phyloP scores from a whole-genome alignment of 2,888 invertebrate species.

The Tuberolachnus salignus region DNA sequence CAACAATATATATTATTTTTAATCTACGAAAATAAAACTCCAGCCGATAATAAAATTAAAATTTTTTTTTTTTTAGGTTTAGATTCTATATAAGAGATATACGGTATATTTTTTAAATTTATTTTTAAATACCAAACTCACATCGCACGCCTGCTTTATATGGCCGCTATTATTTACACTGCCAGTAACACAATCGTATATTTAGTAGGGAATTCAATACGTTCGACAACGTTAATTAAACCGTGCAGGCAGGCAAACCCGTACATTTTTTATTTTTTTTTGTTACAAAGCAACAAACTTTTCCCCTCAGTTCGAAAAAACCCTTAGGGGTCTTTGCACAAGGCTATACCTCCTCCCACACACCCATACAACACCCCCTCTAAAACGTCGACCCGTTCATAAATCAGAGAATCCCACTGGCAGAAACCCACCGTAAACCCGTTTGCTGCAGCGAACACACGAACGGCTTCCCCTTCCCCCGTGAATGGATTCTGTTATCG shows the following conservation, averaged over 20 bases:
- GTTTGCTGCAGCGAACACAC: background rate
- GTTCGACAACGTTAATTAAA: conserved; percentile 44
- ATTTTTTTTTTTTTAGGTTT: too few species aligned
- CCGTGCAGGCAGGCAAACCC: background rate
- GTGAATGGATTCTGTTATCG: conserved; percentile 51
- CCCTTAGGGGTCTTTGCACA: background rate
- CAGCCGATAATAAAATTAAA: too few species aligned
- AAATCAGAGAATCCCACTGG: conserved; percentile 45
- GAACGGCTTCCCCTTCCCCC: background rate
- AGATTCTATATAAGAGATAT: too few species aligned
- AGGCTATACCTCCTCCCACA: conserved; percentile 21
- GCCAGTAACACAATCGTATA: background rate
- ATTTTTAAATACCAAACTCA: too few species aligned
- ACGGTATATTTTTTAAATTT: too few species aligned
- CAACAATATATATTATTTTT: too few species aligned
- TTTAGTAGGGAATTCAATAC: conserved; percentile 25
- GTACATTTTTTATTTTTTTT: conserved; percentile 45
- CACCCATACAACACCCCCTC: too few species aligned
- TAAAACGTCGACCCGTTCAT: background rate
- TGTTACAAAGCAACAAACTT: conserved; percentile 42
- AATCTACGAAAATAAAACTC: too few species aligned
- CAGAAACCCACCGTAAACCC: conserved; percentile 31
- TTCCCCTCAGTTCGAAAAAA: conserved; percentile 5
- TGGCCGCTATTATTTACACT: background rate
- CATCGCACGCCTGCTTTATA: too few species aligned